phyloP scores from a whole-genome alignment of 2,113 vertebrate species.

The Embiotoca jacksoni region DNA sequence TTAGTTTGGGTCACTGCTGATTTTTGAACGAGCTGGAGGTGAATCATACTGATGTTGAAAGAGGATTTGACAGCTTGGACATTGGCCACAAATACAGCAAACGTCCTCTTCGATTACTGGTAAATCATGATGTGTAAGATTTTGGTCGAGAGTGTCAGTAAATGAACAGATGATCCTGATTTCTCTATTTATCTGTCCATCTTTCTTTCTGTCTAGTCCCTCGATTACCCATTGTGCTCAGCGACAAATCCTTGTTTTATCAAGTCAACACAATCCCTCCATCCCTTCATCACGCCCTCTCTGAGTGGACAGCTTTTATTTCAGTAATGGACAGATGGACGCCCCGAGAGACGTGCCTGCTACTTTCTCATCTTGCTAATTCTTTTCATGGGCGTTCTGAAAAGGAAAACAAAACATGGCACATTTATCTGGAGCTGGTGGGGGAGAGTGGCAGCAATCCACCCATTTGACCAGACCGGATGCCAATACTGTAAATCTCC shows the following conservation, averaged over 20 bases:
- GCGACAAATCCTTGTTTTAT: conserved; percentile 51
- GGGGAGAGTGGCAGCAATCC: conserved; percentile 52
- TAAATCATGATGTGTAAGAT: too few species aligned
- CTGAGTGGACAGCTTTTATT: conserved; percentile 56
- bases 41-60: neutral
- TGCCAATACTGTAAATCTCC: conserved; percentile 73
- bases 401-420: conserved; percentile 70
- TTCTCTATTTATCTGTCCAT: conserved; percentile 15
- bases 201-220: conserved; percentile 5
- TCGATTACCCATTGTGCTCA: conserved; percentile 41
- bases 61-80: neutral
- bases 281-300: conserved; percentile 16
- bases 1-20: conserved; percentile 29
- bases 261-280: conserved; percentile 28
- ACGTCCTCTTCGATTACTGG: too few species aligned
- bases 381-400: conserved; percentile 68
- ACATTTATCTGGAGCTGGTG: conserved; percentile 50
- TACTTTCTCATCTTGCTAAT: conserved; percentile 74
- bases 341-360: conserved; percentile 63
- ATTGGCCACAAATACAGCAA: too few species aligned
- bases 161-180: conserved; percentile 21
- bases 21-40: conserved; percentile 19
- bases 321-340: conserved; percentile 79
- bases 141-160: neutral
- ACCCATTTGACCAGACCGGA: conserved; percentile 48